phyloP scores from a whole-genome alignment of 2,888 invertebrate genomes.

The Druceiella hillmani region DNA sequence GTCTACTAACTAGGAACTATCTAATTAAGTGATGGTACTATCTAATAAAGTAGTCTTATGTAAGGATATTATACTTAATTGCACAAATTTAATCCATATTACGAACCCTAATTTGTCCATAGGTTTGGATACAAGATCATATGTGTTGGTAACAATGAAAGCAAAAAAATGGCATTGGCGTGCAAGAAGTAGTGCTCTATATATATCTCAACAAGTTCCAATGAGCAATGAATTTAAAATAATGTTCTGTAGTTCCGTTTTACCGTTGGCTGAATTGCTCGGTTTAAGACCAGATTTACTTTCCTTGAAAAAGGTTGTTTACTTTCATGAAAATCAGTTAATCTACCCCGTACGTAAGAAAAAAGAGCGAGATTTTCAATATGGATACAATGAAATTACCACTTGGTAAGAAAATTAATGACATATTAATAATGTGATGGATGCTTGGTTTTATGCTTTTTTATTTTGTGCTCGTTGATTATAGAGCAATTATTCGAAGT shows the following conservation, averaged over 20 bases:
- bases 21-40: too few relatives aligned
- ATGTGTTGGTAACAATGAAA: constrained; percentile 51
- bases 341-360: constrained; percentile 61
- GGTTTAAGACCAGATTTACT: constrained; percentile 61
- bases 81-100: too few relatives aligned
- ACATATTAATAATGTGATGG: constrained; percentile 4
- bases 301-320: constrained; percentile 57
- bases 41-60: too few relatives aligned
- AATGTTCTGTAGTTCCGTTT: constrained; percentile 62
- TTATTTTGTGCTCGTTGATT: too few relatives aligned
- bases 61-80: too few relatives aligned
- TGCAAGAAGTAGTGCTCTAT: constrained; percentile 61
- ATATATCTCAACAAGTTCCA: constrained; percentile 57
- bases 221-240: constrained; percentile 42
- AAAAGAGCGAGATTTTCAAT: constrained; percentile 67
- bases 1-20: too few relatives aligned
- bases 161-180: constrained; percentile 78
- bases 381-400: constrained; percentile 68
- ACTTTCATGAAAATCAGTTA: constrained; percentile 75
- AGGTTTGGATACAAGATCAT: constrained; percentile 33
- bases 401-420: constrained; percentile 48
- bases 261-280: constrained; percentile 64
- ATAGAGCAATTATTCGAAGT: too few relatives aligned
- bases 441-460: too few relatives aligned
- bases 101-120: too few relatives aligned